Percentiles rank a stretch among this genome's conserved stretches.
These are phyloP conservation scores for Enteromius anoplus DNA, from an alignment of 2,797 vertebrate genomes.

Conservation along the genomic window DNA sequence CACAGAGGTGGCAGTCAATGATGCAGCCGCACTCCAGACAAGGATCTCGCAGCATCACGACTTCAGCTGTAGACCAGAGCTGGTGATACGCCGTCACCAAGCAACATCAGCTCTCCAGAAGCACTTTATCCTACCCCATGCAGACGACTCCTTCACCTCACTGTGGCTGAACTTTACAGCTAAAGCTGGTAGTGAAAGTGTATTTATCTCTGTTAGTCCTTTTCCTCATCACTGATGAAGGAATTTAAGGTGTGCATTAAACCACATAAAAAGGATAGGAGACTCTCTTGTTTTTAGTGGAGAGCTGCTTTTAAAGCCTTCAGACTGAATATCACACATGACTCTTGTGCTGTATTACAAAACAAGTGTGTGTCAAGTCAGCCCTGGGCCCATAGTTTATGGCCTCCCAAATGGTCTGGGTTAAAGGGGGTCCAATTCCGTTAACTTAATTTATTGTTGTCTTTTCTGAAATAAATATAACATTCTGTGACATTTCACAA, in stretches of 20 bases:
- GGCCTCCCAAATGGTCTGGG: too few relatives aligned
- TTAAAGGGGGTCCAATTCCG: too few relatives aligned
- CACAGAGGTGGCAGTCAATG: background rate
- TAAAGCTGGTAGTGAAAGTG: background rate
- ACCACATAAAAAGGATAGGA: background rate
- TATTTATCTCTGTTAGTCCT: background rate
- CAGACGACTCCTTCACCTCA: conserved; percentile 36
- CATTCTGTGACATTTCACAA: too few relatives aligned
- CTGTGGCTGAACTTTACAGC: background rate
- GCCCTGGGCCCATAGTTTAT: too few relatives aligned
- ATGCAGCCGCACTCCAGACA: conserved; percentile 11
- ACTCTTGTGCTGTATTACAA: too few relatives aligned
- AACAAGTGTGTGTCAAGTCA: too few relatives aligned
- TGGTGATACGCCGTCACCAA: conserved; percentile 20
- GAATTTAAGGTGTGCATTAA: background rate
- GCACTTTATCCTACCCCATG: conserved; percentile 8
- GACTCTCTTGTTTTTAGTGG: background rate
- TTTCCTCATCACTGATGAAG: background rate
- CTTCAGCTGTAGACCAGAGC: conserved; percentile 1
- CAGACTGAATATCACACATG: too few relatives aligned
- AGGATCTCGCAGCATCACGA: conserved; percentile 1
- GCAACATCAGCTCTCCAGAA: conserved; percentile 49
- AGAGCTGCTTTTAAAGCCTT: background rate
- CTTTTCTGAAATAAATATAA: too few relatives aligned
- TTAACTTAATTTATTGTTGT: too few relatives aligned